phyloP scores from a whole-genome alignment of 2,113 vertebrate genomes.

The Pantherophis guttatus region DNA sequence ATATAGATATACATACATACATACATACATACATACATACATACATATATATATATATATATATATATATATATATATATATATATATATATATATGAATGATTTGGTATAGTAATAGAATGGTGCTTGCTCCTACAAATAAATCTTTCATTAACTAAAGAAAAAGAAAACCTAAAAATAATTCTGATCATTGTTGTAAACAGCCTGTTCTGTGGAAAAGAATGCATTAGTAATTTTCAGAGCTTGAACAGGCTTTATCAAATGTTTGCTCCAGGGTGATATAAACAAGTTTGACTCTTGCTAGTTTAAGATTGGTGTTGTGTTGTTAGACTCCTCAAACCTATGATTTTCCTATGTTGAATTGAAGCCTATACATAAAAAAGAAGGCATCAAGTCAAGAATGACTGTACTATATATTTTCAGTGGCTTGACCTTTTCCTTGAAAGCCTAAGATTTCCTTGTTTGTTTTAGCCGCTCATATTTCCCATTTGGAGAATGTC shows the following conservation, averaged over 20 bases:
- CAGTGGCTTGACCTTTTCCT: background rate
- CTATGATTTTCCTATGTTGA: background rate
- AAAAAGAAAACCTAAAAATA: background rate
- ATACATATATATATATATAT: no score
- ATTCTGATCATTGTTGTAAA: background rate
- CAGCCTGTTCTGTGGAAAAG: background rate
- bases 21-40: no score
- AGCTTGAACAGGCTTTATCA: background rate
- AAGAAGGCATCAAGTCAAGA: background rate
- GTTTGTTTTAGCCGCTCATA: constrained; percentile 82
- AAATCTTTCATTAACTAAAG: background rate
- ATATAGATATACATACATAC: no score
- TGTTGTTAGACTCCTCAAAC: background rate
- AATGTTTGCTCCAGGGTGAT: background rate
- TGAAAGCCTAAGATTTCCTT: constrained; percentile 27
- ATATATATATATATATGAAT: background rate
- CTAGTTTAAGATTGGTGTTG: background rate
- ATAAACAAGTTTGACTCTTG: background rate
- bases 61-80: no score
- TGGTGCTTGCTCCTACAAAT: background rate
- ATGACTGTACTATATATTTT: background rate
- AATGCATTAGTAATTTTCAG: background rate
- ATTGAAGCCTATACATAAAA: background rate
- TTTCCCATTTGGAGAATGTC: constrained; percentile 94
- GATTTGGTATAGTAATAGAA: background rate